Evolutionary conservation across 2,888 invertebrate species (phyloP).

Genomic region (Agapostemon virescens): DNA sequence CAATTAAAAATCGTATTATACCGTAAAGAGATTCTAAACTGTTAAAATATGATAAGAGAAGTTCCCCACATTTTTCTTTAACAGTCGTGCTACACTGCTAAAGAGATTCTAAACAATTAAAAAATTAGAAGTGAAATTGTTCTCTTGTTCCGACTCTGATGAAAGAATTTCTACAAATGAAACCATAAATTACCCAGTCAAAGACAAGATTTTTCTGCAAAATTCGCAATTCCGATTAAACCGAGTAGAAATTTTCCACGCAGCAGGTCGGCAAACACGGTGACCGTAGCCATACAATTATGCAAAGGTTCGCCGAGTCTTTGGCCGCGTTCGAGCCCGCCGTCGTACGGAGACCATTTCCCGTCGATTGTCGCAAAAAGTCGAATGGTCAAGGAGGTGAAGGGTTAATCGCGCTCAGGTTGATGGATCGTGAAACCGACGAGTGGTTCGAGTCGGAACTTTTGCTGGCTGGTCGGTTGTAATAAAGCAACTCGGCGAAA

Average conservation of each 20-base stretch:
- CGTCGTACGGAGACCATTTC: background rate
- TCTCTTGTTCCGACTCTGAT: background rate
- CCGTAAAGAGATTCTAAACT: background rate
- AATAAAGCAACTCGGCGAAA: conserved; percentile 43
- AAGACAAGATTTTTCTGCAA: background rate
- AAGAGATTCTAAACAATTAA: background rate
- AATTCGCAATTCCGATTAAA: background rate
- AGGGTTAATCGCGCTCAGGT: conserved; percentile 35
- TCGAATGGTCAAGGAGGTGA: conserved; percentile 14
- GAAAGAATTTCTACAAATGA: background rate
- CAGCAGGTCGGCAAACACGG: conserved; percentile 1
- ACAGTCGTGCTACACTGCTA: background rate
- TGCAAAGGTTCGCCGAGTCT: background rate
- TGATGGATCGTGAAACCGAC: conserved; percentile 28
- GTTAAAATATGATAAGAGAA: background rate
- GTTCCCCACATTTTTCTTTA: background rate
- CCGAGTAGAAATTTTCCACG: conserved; percentile 1
- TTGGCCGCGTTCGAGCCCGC: background rate
- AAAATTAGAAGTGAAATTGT: background rate
- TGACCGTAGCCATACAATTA: background rate
- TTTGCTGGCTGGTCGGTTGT: conserved; percentile 11
- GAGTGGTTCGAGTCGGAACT: conserved; percentile 16
- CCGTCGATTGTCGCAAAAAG: conserved; percentile 24
- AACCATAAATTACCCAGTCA: background rate
- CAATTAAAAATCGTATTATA: background rate